Evolutionary conservation across 2,113 vertebrate species (phyloP).

Genomic region (Chitala chitala): DNA sequence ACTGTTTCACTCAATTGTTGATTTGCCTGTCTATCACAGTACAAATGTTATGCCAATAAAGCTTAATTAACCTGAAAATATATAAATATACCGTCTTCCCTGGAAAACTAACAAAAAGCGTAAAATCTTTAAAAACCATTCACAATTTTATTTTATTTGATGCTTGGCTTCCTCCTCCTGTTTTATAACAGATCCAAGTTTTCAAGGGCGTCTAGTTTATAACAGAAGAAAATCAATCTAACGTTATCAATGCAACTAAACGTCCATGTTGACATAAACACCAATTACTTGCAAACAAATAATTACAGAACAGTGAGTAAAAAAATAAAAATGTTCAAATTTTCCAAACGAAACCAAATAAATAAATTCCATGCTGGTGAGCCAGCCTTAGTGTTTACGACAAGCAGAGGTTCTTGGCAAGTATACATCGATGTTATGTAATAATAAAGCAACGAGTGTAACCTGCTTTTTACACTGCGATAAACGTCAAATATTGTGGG

Average conservation of each 20-base stretch:
- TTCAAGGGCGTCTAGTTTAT: too few species aligned
- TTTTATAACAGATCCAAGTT: too few species aligned
- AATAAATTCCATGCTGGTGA: too few species aligned
- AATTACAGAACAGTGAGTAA: neutral
- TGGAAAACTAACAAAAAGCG: too few species aligned
- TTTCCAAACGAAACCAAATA: neutral
- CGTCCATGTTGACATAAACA: neutral
- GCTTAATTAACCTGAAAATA: too few species aligned
- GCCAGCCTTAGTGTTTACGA: neutral
- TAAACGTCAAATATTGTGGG: neutral
- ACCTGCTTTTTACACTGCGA: conserved; percentile 7
- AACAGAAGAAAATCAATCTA: neutral
- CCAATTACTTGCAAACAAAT: neutral
- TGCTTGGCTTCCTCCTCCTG: too few species aligned
- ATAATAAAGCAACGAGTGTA: conserved; percentile 13
- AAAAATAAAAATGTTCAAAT: neutral
- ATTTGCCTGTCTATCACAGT: too few species aligned
- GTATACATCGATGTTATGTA: conserved; percentile 12
- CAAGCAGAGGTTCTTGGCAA: conserved; percentile 7
- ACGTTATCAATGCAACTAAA: neutral
- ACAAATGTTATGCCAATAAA: too few species aligned
- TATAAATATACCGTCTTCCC: too few species aligned
- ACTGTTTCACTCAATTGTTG: too few species aligned
- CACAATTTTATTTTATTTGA: too few species aligned
- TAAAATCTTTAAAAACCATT: too few species aligned